Base-by-base conservation (phyloP, 2,113 vertebrate genomes). In the Octodon degus region DNA sequence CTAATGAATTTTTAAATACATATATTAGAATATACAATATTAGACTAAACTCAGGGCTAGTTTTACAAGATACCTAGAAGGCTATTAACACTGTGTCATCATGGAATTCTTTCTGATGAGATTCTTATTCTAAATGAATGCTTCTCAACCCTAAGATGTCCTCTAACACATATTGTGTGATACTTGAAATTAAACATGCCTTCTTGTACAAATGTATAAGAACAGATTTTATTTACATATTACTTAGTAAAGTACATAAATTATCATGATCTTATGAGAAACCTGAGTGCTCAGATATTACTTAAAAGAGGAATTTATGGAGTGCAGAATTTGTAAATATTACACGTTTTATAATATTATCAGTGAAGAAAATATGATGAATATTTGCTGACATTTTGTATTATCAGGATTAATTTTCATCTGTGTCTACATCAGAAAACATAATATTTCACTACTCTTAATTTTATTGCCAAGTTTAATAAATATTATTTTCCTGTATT, bases 121-220 rank as follows among this genome's bases (percentile, higher is more conserved):
- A 93, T 89, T 12, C 2, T 79, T 89, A 17, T 62, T 95, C 86
- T 92, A 88, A 85, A 91, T 93, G 1, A 74, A 62, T 89, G 89
- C 8, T 94, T 47, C 60, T 94, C 14, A 58, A 81, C 76, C 72
- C 27, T 53, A 60, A 91, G 12, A 70, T 83, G 37, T 2, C 9
- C 32, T 47, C 77, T 62, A 84, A 34, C 13, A 83, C 53, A n/a
- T 76, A 30, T 79, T 93, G 7, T 86, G 16, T 86, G 43, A 34
- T 79, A 67, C 27, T 86, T 86, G 60, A 80, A 93, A 50, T 63
- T 40, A 58, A 82, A 50, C 22, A 30, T 27, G 16, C 22, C n/a
- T 80, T 87, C 53, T 58, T 55, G 14, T 80, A 53, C 14, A 70
- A 20, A 32, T 77, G 58, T 86, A 53, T 30, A 40, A 12, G 74